Evolutionary conservation across 1,140 invertebrate genomes (phyloP), one percentile per base, ranked within the genome.

Genomic region (Panonychus citri): DNA sequence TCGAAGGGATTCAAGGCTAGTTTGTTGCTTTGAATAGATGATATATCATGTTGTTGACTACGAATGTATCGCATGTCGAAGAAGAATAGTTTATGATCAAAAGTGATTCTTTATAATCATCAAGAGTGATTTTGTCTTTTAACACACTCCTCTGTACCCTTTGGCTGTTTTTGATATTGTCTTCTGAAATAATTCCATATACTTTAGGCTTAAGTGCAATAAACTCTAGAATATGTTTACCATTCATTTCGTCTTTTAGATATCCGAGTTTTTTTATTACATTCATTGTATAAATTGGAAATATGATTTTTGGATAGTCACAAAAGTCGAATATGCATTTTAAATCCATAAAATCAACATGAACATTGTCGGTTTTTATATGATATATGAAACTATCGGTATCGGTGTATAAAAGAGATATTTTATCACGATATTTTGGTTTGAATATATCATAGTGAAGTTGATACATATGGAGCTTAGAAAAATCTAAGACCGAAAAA

Each of bases 231-330:
- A 73, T 65, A 37, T 66, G 61, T 54, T 56, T 58, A 13, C 68
- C 68, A 58, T 64, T 66, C 24, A 62, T 62, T 63, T 75, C 73
- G 65, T 74, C 71, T 64, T 73, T 75, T 61, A 74, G 69, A 63
- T 71, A 67, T 8, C 72, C 71, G 3, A 71, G 25, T 4, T 71
- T 66, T 60, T 62, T 71, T 73, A 60, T n/a, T n/a, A n/a, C n/a
- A n/a, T n/a, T 74, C 73, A 37, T 67, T 17, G 43, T 62, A 3
- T 66, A 25, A 19, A n/a, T 37, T 37, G 57, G 57, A 34, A 0
- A 19, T 54, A 62, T 58, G 37, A 40, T 61, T 39, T 61, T 52
- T 51, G 1, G 12, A 58, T 63, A 63, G 56, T 63, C 48, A 0
- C 48, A 64, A 0, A 54, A 55, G 24, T 62, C 61, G 4, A 63